Evolutionary conservation across 2,797 vertebrate genomes (phyloP).

Genomic region (Ctenosaura bakeri): DNA sequence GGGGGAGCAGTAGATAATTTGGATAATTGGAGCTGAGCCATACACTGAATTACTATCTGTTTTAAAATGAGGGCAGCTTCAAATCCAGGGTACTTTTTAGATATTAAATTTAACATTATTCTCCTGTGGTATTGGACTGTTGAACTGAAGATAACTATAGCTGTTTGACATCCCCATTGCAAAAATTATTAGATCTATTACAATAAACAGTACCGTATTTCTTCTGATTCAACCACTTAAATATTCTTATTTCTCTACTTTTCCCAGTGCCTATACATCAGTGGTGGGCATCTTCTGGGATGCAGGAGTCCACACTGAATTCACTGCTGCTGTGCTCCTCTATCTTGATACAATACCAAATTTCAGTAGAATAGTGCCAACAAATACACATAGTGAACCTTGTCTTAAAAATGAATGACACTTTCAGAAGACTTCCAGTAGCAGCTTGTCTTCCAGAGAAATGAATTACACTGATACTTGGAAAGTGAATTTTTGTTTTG

Average conservation of each 20-base stretch:
- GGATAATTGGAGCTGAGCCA: slow-evolving; percentile 49
- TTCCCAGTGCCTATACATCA: background rate
- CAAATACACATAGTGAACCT: background rate
- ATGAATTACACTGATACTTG: no score
- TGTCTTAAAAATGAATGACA: background rate
- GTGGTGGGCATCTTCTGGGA: background rate
- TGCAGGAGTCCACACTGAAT: background rate
- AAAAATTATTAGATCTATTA: background rate
- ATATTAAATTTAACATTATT: slow-evolving; percentile 50
- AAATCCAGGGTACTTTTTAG: slow-evolving; percentile 39
- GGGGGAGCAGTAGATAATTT: slow-evolving; percentile 47
- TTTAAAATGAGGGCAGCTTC: slow-evolving; percentile 49
- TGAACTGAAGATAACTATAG: slow-evolving; percentile 33
- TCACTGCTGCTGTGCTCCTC: background rate
- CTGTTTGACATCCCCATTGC: slow-evolving; percentile 38
- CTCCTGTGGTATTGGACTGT: background rate
- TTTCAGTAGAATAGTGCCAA: background rate
- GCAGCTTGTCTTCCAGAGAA: background rate
- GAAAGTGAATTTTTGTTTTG: background rate
- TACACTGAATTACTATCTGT: slow-evolving; percentile 40
- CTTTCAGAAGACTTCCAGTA: background rate
- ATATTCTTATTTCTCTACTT: background rate
- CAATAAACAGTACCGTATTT: background rate
- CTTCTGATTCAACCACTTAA: background rate
- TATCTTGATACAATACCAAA: background rate